Conservation (phyloP, 2,113 vertebrate genomes). For the Alligator sinensis region DNA sequence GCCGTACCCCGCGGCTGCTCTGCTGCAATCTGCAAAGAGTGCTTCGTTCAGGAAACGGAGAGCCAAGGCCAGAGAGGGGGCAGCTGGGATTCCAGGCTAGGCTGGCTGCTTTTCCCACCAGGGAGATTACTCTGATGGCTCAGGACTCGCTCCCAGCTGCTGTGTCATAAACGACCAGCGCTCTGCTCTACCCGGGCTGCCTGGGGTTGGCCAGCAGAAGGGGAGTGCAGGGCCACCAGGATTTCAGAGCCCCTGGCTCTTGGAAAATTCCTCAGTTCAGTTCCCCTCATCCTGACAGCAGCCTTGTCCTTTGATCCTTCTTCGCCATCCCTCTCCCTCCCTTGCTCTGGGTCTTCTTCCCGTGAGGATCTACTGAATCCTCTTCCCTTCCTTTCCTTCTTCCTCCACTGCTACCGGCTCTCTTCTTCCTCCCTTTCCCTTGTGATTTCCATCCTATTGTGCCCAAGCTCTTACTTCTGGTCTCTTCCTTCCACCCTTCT, state of each 20-base stretch:
- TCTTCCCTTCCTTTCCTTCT: not conserved
- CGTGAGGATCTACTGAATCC: not conserved
- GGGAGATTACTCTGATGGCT: not conserved
- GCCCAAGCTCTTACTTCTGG: too few relatives aligned
- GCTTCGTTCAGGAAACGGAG: not conserved
- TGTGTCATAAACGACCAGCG: not conserved
- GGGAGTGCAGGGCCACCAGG: too few relatives aligned
- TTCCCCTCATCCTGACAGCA: not conserved
- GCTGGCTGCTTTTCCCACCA: not conserved
- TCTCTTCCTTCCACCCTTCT: not conserved
- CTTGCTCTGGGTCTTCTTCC: not conserved
- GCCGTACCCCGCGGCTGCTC: not conserved
- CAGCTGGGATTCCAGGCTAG: not conserved
- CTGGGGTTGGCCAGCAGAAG: too few relatives aligned
- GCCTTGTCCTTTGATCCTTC: not conserved
- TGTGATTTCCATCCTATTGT: not conserved
- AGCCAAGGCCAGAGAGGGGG: not conserved
- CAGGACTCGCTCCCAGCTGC: not conserved
- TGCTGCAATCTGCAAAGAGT: not conserved
- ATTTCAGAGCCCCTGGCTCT: not conserved
- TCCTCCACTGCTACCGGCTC: not conserved
- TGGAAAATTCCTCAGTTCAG: not conserved
- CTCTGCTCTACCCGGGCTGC: not conserved
- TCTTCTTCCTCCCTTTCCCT: not conserved
- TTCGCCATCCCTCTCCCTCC: conserved; percentile 45